phyloP scores from a whole-genome alignment of 1,140 invertebrate genomes.

The Bilobella aurantiaca region DNA sequence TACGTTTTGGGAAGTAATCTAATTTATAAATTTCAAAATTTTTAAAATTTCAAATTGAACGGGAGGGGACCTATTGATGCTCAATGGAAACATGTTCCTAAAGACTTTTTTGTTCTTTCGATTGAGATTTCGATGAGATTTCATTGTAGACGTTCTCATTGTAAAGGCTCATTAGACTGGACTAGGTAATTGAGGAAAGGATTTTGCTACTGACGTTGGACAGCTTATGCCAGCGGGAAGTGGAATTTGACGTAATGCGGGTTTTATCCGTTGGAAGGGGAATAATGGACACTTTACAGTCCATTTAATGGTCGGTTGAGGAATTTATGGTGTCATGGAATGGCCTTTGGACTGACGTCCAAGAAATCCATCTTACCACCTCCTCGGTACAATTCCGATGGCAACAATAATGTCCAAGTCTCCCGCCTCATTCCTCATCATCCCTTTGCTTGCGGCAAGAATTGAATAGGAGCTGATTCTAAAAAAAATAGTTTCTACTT shows the following conservation, averaged over 20 bases:
- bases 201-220: not conserved
- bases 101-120: no score
- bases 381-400: not conserved
- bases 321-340: slow-evolving; percentile 35
- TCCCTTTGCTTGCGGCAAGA: not conserved
- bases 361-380: slow-evolving; percentile 23
- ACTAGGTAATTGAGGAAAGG: not conserved
- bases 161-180: no score
- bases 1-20: not conserved
- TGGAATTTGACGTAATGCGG: slow-evolving; percentile 31
- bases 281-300: slow-evolving; percentile 36
- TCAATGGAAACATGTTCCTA: no score
- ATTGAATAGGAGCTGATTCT: not conserved
- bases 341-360: slow-evolving; percentile 23
- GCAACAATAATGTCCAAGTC: not conserved
- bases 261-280: slow-evolving; percentile 27
- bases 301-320: slow-evolving; percentile 35
- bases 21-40: not conserved
- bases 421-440: not conserved
- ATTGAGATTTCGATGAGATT: no score
- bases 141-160: no score
- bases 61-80: no score
- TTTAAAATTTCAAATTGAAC: not conserved
- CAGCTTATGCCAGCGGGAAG: slow-evolving; percentile 13
- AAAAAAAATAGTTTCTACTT: no score